phyloP scores from a whole-genome alignment of 2,797 vertebrate genomes.

The Neoniphon sammara region DNA sequence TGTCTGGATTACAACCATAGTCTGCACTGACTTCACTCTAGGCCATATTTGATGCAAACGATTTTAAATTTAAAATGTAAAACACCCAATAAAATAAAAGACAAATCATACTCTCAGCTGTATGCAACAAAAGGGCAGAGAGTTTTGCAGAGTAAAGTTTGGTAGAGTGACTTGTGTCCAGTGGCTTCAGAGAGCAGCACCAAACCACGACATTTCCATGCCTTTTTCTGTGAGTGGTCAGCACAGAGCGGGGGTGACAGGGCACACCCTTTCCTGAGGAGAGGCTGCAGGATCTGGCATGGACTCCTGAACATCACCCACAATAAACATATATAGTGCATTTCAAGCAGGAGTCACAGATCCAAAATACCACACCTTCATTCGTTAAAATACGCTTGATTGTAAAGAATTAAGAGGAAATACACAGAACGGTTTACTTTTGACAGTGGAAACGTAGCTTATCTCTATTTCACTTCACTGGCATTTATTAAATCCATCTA shows the following conservation, averaged over 20 bases:
- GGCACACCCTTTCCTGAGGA: constrained; percentile 76
- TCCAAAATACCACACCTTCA: constrained; percentile 3
- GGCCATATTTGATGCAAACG: background rate
- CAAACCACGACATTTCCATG: constrained; percentile 62
- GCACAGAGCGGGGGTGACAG: constrained; percentile 46
- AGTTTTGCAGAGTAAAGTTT: constrained; percentile 32
- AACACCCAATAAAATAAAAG: constrained; percentile 4
- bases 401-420: constrained; percentile 1
- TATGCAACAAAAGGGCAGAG: constrained; percentile 46
- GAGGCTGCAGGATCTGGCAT: constrained; percentile 59
- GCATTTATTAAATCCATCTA: background rate
- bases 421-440: background rate
- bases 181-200: constrained; percentile 53
- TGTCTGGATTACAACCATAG: background rate
- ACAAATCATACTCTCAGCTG: constrained; percentile 23
- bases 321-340: constrained; percentile 35
- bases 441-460: background rate
- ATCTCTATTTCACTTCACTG: constrained; percentile 4
- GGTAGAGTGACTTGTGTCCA: constrained; percentile 49
- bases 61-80: constrained; percentile 4
- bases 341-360: constrained; percentile 26
- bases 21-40: background rate
- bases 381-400: background rate
- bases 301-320: constrained; percentile 46
- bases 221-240: constrained; percentile 73